These are phyloP conservation scores for Sebastes diaconus DNA, from an alignment of 2,797 vertebrate genomes.

Conservation along the genomic window DNA sequence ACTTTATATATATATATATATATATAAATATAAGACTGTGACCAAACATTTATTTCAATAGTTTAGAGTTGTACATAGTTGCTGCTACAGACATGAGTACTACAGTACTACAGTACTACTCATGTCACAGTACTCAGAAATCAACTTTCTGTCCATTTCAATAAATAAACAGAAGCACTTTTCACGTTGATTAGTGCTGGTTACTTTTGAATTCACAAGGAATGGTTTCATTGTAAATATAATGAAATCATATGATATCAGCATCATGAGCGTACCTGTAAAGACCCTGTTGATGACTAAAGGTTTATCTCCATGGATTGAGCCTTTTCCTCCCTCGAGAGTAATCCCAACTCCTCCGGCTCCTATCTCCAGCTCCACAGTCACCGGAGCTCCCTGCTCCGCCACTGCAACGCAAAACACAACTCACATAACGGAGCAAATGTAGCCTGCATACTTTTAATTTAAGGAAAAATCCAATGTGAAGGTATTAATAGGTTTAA, in stretches of 20 bases:
- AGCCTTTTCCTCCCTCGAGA: slow-evolving; percentile 93
- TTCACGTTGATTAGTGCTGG: neutral
- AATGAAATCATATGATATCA: neutral
- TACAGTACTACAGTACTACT: too few relatives aligned
- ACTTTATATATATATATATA: too few relatives aligned
- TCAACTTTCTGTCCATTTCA: neutral
- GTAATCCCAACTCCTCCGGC: slow-evolving; percentile 92
- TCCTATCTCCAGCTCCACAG: slow-evolving; percentile 87
- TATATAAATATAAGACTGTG: neutral
- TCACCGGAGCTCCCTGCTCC: slow-evolving; percentile 67
- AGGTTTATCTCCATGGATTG: slow-evolving; percentile 91
- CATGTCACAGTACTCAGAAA: neutral
- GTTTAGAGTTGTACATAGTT: neutral
- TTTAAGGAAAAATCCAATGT: neutral
- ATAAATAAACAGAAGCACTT: neutral
- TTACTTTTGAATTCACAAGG: neutral
- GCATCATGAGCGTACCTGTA: slow-evolving; percentile 78
- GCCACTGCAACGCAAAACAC: slow-evolving; percentile 53
- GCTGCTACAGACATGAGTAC: neutral
- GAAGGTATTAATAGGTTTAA: neutral
- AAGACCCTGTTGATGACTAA: slow-evolving; percentile 90
- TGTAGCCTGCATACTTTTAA: neutral
- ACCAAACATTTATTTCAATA: neutral
- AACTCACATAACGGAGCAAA: neutral
- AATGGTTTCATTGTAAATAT: neutral